Evolutionary conservation across 2,113 vertebrate species (phyloP), one percentile per base, ranked within the genome.

Genomic region (Telmatochromis brichardi): DNA sequence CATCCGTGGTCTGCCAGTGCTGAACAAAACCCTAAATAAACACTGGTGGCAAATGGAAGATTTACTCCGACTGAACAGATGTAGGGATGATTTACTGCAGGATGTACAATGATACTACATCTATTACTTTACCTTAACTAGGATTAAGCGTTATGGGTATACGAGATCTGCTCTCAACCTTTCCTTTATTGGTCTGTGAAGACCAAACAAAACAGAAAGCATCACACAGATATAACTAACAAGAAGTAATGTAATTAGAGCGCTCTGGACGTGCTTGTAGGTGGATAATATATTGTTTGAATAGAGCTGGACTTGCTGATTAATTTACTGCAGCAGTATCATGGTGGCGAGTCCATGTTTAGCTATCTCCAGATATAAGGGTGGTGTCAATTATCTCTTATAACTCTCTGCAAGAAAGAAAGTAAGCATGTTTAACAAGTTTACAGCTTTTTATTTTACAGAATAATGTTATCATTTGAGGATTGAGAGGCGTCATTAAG

Each of bases 1-100:
- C 83, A 10, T 6, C 60, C 63, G 2, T 8, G 55, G 80, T 83
- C 80, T 73, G 28, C n/a, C 45, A 82, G 53, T 87, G 73, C n/a
- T 31, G n/a, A 80, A 86, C 57, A 86, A 73, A 78, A 57, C 3
- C 11, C 26, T 13, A 15, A 31, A 8, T 7, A 82, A 76, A 58
- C 42, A 78, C 73, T 13, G 73, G 28, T 50, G 71, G 71, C 9
- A 31, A 11, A 28, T 19, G 23, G 4, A 19, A 50, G 42, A 50
- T 50, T 50, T 50, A 65, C 23, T 17, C 21, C 6, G 17, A 8
- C 15, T 50, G 42, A 50, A 31, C 42, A 78, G 15, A 50, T 11
- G 6, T 31, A 19, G 71, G 42, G 42, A 2, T 50, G 42, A 78
- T 31, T 50, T 78, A 50, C 71, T 78, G 23, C 71, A 31, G 15